Percentiles rank a stretch among this genome's conserved stretches.
phyloP scores from a whole-genome alignment of 2,888 invertebrate genomes.

The Amblyteles armatorius region DNA sequence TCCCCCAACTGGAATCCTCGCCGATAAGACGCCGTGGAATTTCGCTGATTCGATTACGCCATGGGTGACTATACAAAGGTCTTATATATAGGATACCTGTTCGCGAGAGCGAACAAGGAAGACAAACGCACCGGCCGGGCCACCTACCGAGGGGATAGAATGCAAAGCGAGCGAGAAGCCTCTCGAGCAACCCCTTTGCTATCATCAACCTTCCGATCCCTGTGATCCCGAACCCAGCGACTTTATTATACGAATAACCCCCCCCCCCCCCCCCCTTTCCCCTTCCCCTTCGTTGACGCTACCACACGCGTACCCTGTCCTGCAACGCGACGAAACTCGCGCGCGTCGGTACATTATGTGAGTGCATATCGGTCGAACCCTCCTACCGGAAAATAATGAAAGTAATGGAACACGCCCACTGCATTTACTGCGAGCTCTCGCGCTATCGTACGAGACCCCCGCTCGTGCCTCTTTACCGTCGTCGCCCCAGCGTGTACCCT shows the following conservation, averaged over 20 bases:
- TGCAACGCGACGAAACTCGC: constrained; percentile 50
- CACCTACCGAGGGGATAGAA: constrained; percentile 24
- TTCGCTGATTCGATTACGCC: constrained; percentile 59
- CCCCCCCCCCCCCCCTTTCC: constrained; percentile 5
- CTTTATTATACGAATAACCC: constrained; percentile 62
- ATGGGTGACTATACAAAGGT: constrained; percentile 22
- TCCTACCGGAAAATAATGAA: constrained; percentile 82
- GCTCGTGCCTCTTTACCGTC: constrained; percentile 55
- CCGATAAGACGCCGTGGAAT: constrained; percentile 54
- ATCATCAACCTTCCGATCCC: constrained; percentile 59
- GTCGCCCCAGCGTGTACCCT: constrained; percentile 36
- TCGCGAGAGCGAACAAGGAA: constrained; percentile 4
- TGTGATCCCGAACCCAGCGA: constrained; percentile 64
- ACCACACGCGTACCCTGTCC: constrained; percentile 11
- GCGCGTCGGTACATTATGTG: constrained; percentile 66
- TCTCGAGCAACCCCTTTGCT: constrained; percentile 43
- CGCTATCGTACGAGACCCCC: constrained; percentile 66
- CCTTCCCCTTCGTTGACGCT: constrained; percentile 8
- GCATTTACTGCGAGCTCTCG: constrained; percentile 78
- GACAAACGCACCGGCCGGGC: constrained; percentile 9
- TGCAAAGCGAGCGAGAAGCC: constrained; percentile 26
- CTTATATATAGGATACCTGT: constrained; percentile 37
- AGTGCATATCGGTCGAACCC: constrained; percentile 78
- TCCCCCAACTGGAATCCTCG: constrained; percentile 11
- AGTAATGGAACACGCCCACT: constrained; percentile 84